Base-by-base conservation (phyloP, 2,113 vertebrate species). In the Poecilia latipinna region DNA sequence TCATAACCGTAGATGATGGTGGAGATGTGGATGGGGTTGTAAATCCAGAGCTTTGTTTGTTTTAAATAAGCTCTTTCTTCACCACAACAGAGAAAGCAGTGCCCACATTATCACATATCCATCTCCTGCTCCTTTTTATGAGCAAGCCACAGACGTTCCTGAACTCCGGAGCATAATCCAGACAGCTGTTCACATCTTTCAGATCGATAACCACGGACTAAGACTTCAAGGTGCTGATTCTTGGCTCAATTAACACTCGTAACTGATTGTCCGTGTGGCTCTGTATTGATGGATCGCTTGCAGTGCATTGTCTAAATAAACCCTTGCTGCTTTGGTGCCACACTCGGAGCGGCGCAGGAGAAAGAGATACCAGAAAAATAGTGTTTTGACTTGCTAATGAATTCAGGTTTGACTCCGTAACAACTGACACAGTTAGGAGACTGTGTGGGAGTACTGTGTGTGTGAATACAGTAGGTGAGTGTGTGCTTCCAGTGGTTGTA, bases 371-470 rank as follows among this genome's bases (percentile, higher is more conserved):
- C 48, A 70, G 44, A 17, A 39, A 61, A 57, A 75, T 33, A 63
- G 29, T 28, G 74, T 72, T 66, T 74, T 73, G 68, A 82, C 78
- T 84, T 42, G 80, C 75, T 92, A 91, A 92, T 93, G 75, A 90
- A 93, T 92, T 86, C 87, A 88, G 78, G 80, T 91, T 92, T 89
- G 90, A 91, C 85, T 89, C 87, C 57, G 82, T 88, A 91, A 87
- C 88, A 90, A 90, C 82, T 92, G 91, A 95, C 88, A 89, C 77
- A 70, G 90, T 90, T 93, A 94, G 92, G 93, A 93, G 88, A 86
- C 88, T 93, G 92, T 92, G 88, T 93, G 85, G 89, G 86, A 89
- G 86, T 88, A 44, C 33, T 71, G 4, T 68, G 62, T 76, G 82
- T 77, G 62, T 80, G 69, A 70, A 72, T 83, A 78, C 66, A 82